Evolutionary conservation across 2,888 invertebrate genomes (phyloP), one percentile per base, ranked within the genome.

Genomic region (Zonitis immaculata): DNA sequence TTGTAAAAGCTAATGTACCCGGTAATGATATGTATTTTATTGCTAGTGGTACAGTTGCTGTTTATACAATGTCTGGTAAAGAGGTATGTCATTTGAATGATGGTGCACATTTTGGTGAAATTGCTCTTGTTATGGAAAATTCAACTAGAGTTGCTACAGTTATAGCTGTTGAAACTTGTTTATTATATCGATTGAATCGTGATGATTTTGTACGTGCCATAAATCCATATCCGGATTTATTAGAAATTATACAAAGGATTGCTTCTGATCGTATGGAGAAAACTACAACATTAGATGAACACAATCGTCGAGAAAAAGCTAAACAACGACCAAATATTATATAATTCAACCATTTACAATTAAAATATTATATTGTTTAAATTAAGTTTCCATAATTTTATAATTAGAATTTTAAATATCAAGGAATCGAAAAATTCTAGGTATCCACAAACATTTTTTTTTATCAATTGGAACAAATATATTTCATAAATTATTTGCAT

Each of bases 21-120:
- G 82, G 81, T 0, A 74, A 79, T 52, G 77, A 77, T 48, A 82
- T 82, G 82, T 82, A 80, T 61, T 82, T 82, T 61, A 81, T 82
- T 51, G 78, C 78, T 1, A 76, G 72, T 12, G 82, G 82, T 3
- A 80, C 80, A 0, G 81, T 82, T 1, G 80, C 80, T 0, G 75
- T 80, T 49, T 80, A 78, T 57, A 79, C 80, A 1, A 65, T 68
- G 44, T 74, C 75, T 0, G 81, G 80, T 27, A 70, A 69, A 66
- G 76, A 76, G 66, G 69, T 80, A 50, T 77, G 77, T 57, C 80
- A 80, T 62, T 68, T 83, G 30, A 77, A 81, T 63, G 84, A 84
- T 58, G 84, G 84, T 0, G 80, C 74, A 25, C 73, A 78, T 62
- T 80, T 80, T 62, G 80, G 80, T 1, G 80, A 80, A 66, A 70